These are phyloP conservation scores for Osmerus eperlanus DNA, from an alignment of 2,113 vertebrate genomes.

Conservation along the genomic window DNA sequence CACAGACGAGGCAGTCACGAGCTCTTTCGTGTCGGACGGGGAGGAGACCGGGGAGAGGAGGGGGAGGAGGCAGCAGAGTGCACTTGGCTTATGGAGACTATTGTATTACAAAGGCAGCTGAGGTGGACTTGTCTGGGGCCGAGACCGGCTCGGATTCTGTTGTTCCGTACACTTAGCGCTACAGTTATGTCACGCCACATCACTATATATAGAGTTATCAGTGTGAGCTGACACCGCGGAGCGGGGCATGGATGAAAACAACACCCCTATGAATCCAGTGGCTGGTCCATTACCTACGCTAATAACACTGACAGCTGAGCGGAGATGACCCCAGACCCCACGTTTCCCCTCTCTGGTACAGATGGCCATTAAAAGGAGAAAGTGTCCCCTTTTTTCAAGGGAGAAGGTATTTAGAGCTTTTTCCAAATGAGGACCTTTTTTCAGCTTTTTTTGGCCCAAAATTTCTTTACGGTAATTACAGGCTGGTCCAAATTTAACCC, in stretches of 20 bases:
- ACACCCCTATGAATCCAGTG: conserved; percentile 90
- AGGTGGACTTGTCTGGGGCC: conserved; percentile 77
- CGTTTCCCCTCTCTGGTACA: conserved; percentile 97
- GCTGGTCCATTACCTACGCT: conserved; percentile 99
- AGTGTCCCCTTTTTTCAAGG: conserved; percentile 89
- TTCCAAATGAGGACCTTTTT: conserved; percentile 68
- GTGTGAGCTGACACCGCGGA: conserved; percentile 86
- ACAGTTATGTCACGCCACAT: conserved; percentile 83
- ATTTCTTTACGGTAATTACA: conserved; percentile 63
- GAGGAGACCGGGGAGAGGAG: conserved; percentile 2
- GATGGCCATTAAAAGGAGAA: conserved; percentile 99
- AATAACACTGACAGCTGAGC: conserved; percentile 99
- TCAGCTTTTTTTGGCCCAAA: conserved; percentile 59
- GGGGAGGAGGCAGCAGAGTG: conserved; percentile 46
- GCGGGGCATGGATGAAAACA: conserved; percentile 91
- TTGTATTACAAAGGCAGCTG: conserved; percentile 81
- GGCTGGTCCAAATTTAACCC: conserved; percentile 56
- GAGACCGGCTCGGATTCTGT: conserved; percentile 76
- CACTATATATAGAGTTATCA: conserved; percentile 98
- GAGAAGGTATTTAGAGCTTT: conserved; percentile 80
- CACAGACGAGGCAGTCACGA: conserved; percentile 80
- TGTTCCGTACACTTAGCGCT: conserved; percentile 86
- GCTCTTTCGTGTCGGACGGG: conserved; percentile 71
- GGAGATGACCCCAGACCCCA: conserved; percentile 93
- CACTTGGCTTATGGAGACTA: conserved; percentile 70